Conservation (phyloP, 2,113 vertebrate species). For the human (Homo sapiens) region DNA sequence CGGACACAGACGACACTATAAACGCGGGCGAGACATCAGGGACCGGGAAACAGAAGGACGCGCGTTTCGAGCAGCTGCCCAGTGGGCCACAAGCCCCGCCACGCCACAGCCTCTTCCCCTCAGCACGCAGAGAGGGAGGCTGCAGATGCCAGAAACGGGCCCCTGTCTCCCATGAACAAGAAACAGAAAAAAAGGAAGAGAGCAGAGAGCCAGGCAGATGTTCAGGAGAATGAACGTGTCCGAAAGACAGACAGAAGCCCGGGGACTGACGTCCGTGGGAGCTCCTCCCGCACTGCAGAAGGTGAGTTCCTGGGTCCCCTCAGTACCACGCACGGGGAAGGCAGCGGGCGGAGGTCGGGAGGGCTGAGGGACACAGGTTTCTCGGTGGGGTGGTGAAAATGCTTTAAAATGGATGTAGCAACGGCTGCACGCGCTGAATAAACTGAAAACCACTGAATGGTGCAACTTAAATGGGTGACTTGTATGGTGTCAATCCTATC, state of each 20-base stretch:
- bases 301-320: no score
- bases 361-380: no score
- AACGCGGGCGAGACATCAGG: neutral
- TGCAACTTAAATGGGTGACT: neutral
- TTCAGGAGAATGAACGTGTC: accelerated
- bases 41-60: neutral
- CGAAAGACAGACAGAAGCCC: neutral
- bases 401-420: no score
- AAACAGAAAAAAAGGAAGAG: neutral
- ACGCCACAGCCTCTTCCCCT: neutral
- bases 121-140: neutral
- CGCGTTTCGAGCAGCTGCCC: neutral
- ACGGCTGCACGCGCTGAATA: accelerated
- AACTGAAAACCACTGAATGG: accelerated
- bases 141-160: neutral
- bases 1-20: no score
- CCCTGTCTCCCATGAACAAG: neutral
- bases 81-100: no score
- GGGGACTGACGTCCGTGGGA: neutral
- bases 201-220: neutral
- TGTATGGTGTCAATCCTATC: neutral
- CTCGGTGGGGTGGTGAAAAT: accelerated
- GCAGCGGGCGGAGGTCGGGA: neutral
- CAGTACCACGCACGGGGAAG: no score
- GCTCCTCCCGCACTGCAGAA: neutral